These are phyloP conservation scores for Gasterosteus nipponicus DNA, from an alignment of 2,113 vertebrate genomes.

Conservation along the genomic window DNA sequence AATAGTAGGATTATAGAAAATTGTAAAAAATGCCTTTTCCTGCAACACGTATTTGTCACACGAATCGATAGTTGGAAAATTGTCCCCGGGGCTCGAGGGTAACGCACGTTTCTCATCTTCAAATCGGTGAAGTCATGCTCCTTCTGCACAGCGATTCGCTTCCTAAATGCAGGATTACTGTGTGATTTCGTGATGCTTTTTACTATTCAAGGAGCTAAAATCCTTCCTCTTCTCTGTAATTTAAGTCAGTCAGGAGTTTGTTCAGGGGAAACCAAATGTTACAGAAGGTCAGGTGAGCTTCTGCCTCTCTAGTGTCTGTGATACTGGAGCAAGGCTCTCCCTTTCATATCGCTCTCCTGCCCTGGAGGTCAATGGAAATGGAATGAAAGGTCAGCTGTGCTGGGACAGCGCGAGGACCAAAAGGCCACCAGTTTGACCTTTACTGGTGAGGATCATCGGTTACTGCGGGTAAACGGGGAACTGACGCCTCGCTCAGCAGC, in stretches of 20 bases:
- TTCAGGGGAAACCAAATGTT: constrained; percentile 19
- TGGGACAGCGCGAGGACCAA: constrained; percentile 50
- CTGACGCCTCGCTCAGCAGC: constrained; percentile 20
- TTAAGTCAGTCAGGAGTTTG: constrained; percentile 5
- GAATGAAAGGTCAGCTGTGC: constrained; percentile 67
- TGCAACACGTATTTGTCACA: constrained; percentile 1
- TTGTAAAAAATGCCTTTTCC: constrained; percentile 5
- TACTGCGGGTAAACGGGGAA: background rate
- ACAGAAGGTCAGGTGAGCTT: constrained; percentile 6
- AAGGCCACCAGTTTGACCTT: constrained; percentile 68
- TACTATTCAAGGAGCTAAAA: background rate
- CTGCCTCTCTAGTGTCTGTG: constrained; percentile 4
- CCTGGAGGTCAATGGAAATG: constrained; percentile 61
- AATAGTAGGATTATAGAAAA: background rate
- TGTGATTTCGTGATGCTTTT: constrained; percentile 8
- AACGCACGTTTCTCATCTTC: constrained; percentile 39
- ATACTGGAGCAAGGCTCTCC: constrained; percentile 21
- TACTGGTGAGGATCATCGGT: constrained; percentile 27
- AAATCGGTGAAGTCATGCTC: constrained; percentile 31
- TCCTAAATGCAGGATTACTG: constrained; percentile 15
- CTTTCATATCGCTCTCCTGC: constrained; percentile 18
- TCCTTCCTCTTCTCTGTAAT: background rate
- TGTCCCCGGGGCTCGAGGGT: background rate
- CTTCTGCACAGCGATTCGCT: constrained; percentile 1
- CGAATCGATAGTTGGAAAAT: constrained; percentile 8